Conservation (phyloP, 2,888 invertebrate species). For the Germaria angustata region DNA sequence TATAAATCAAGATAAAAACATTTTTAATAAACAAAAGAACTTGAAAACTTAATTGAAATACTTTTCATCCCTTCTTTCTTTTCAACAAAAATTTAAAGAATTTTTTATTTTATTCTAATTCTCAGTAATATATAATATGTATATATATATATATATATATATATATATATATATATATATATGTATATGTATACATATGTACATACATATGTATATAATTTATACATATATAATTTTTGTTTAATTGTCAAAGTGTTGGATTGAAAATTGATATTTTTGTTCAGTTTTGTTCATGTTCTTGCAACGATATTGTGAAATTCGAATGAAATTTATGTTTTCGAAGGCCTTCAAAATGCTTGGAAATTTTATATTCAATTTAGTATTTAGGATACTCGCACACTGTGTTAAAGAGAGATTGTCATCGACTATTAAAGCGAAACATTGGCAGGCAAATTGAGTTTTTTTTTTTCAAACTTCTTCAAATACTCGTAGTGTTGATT, state of each 20-base stretch:
- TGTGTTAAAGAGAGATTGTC: conserved; percentile 51
- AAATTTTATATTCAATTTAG: conserved; percentile 39
- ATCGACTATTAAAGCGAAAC: conserved; percentile 50
- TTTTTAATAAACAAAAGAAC: background rate
- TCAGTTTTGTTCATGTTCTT: background rate
- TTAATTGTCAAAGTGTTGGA: conserved; percentile 42
- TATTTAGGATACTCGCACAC: background rate
- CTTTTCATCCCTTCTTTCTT: too few relatives aligned
- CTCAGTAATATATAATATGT: too few relatives aligned
- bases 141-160: too few relatives aligned
- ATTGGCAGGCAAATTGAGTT: conserved; percentile 23
- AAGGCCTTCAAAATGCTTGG: conserved; percentile 27
- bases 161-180: too few relatives aligned
- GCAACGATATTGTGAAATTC: conserved; percentile 32
- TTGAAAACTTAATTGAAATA: background rate
- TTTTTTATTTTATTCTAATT: conserved; percentile 4
- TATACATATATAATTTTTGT: too few relatives aligned
- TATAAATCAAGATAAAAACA: background rate
- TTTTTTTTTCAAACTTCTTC: conserved; percentile 24
- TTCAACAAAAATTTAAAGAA: conserved; percentile 1
- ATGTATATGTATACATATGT: too few relatives aligned
- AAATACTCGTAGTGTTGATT: conserved; percentile 44
- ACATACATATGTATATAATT: too few relatives aligned
- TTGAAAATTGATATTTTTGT: conserved; percentile 39
- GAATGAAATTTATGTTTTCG: conserved; percentile 38